Evolutionary conservation across 2,888 invertebrate genomes (phyloP).

Genomic region (Vesta saturnalis): DNA sequence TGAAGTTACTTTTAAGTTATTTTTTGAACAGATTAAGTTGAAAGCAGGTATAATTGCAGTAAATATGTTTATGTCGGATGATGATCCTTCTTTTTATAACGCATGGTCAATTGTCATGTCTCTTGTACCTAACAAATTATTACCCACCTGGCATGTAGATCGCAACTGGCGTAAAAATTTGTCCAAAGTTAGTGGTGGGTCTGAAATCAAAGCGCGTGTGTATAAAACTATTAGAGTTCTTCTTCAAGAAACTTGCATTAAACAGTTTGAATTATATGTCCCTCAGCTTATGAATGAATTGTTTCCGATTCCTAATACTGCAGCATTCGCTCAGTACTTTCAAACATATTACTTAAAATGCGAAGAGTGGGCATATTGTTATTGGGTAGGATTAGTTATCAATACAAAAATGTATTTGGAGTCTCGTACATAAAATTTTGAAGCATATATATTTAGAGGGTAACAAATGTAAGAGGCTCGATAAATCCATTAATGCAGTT

Average conservation of each 20-base stretch:
- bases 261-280: background rate
- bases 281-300: background rate
- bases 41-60: too few relatives aligned
- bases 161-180: too few relatives aligned
- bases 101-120: background rate
- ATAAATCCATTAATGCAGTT: too few relatives aligned
- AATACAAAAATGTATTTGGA: background rate
- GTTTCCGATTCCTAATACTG: background rate
- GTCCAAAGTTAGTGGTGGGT: too few relatives aligned
- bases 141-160: too few relatives aligned
- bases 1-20: background rate
- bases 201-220: background rate
- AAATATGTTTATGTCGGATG: background rate
- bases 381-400: background rate
- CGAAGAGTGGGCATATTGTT: background rate
- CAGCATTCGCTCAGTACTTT: too few relatives aligned
- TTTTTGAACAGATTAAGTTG: too few relatives aligned
- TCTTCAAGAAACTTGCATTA: background rate
- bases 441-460: background rate
- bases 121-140: too few relatives aligned
- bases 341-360: background rate
- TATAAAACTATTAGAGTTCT: background rate
- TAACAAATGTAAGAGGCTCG: background rate
- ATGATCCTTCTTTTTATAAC: background rate
- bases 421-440: too few relatives aligned